Evolutionary conservation across 2,113 vertebrate species (phyloP).

Genomic region (human): GRCh38 chr6:54264501-54265000

Average conservation of each 20-base stretch:
- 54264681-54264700: neutral
- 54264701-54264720: slow-evolving; percentile 23
- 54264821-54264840: neutral
- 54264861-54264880: neutral
- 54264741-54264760: neutral
- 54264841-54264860: neutral
- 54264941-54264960: neutral
- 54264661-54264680: neutral
- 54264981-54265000: rapidly evolving
- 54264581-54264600: neutral
- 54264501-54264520: neutral
- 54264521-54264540: neutral
- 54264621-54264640: neutral
- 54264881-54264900: neutral
- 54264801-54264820: neutral
- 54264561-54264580: neutral
- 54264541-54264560: neutral
- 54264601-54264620: neutral
- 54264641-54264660: neutral
- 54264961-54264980: neutral
- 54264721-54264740: neutral
- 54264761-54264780: neutral
- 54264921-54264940: rapidly evolving
- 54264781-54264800: neutral
- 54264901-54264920: neutral